A percentile compares a stretch with the other conserved stretches of the same genome.
Conservation (phyloP, 2,888 invertebrate species). For the Andrena trimmerana region DNA sequence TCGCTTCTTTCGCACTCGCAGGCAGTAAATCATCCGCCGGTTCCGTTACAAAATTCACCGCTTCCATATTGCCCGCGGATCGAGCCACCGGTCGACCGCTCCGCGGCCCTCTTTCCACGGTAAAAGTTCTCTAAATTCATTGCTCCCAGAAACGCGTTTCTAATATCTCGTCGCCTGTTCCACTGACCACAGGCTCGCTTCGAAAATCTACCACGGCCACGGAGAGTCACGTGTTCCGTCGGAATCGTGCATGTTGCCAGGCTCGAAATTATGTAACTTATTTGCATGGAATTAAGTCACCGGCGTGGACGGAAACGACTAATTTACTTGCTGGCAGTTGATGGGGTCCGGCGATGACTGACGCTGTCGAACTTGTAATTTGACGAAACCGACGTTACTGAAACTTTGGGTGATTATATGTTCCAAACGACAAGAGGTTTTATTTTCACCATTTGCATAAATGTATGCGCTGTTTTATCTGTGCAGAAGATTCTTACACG, state of each 20-base stretch:
- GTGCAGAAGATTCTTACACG: no score
- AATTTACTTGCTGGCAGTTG: conserved; percentile 1
- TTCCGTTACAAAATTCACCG: conserved; percentile 52
- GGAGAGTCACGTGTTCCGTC: background rate
- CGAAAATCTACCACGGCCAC: conserved; percentile 1
- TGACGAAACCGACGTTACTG: background rate
- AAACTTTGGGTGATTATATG: background rate
- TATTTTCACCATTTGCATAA: background rate
- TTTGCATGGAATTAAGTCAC: conserved; percentile 8
- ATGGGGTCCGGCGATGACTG: background rate
- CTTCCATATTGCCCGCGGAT: background rate
- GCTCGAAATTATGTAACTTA: conserved; percentile 1
- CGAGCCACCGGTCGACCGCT: background rate
- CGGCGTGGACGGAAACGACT: conserved; percentile 4
- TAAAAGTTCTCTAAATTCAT: conserved; percentile 26
- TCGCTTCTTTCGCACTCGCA: conserved; percentile 34
- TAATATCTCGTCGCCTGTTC: background rate
- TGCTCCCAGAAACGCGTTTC: conserved; percentile 34
- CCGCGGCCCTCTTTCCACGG: conserved; percentile 10
- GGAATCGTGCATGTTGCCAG: background rate
- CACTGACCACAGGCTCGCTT: background rate
- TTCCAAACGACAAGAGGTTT: background rate
- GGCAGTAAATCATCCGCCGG: conserved; percentile 27
- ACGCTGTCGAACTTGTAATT: background rate
- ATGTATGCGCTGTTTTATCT: background rate